These are phyloP conservation scores for Leucoma salicis DNA, from an alignment of 2,888 invertebrate species.

Conservation along the genomic window DNA sequence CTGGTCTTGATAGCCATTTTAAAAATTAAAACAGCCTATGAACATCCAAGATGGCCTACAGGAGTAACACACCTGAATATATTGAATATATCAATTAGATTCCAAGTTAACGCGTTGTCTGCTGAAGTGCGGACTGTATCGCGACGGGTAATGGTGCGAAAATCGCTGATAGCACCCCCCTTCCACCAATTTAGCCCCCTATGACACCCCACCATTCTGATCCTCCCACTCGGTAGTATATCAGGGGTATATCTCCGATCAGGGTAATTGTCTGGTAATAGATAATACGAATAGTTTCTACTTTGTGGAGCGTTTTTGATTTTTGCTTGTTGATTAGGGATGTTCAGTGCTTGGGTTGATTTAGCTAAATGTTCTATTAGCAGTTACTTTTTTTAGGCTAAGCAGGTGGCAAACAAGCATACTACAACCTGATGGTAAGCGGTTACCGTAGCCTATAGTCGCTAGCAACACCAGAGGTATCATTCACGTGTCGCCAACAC, in stretches of 20 bases:
- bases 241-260: slow-evolving; percentile 61
- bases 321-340: slow-evolving; percentile 19
- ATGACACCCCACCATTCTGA: slow-evolving; percentile 16
- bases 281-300: slow-evolving; percentile 44
- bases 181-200: slow-evolving; percentile 12
- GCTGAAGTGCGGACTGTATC: slow-evolving; percentile 75
- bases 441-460: too few species aligned
- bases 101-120: slow-evolving; percentile 58
- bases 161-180: slow-evolving; percentile 60
- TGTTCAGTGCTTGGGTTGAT: neutral
- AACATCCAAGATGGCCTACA: slow-evolving; percentile 15
- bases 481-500: too few species aligned
- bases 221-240: slow-evolving; percentile 35
- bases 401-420: too few species aligned
- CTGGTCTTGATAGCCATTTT: too few species aligned
- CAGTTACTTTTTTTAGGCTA: too few species aligned
- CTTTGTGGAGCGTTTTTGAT: slow-evolving; percentile 29
- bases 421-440: too few species aligned
- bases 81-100: slow-evolving; percentile 56
- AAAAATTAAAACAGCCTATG: too few species aligned
- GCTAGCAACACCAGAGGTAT: too few species aligned
- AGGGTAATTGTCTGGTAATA: slow-evolving; percentile 70
- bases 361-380: neutral
- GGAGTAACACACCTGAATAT: slow-evolving; percentile 44
- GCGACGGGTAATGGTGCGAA: slow-evolving; percentile 73